A percentile compares a stretch with the other conserved stretches of the same genome.
These are phyloP conservation scores for Lagopus muta DNA, from an alignment of 2,113 vertebrate species.

Conservation along the genomic window DNA sequence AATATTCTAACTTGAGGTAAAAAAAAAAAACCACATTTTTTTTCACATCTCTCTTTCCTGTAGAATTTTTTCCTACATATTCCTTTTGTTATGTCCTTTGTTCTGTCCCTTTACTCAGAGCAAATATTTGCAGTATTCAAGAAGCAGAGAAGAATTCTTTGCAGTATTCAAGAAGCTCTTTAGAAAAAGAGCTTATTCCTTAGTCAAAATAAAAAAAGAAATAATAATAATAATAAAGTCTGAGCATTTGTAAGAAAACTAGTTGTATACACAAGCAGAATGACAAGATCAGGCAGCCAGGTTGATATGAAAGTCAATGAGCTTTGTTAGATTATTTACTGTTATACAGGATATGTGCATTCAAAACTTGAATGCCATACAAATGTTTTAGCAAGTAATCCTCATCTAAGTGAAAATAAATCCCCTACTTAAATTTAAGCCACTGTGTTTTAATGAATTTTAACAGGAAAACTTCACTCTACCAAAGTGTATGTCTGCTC, in stretches of 20 bases:
- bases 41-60: background rate
- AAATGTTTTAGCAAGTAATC: conserved; percentile 27
- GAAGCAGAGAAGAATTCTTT: background rate
- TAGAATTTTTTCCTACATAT: background rate
- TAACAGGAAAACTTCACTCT: background rate
- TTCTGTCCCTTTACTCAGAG: background rate
- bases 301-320: conserved; percentile 17
- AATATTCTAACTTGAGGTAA: background rate
- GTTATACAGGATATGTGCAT: background rate
- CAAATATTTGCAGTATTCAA: background rate
- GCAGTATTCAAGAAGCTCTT: background rate
- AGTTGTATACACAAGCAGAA: background rate
- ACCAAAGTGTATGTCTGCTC: background rate
- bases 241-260: background rate
- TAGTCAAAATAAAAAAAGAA: background rate
- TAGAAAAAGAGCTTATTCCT: background rate
- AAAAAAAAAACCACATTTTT: background rate
- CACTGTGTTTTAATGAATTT: background rate
- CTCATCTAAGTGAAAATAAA: conserved; percentile 45
- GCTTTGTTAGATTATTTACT: background rate
- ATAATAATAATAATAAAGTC: background rate
- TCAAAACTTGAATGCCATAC: background rate
- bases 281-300: background rate
- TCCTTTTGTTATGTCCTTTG: background rate
- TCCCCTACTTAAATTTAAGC: conserved; percentile 23